A percentile compares a stretch with the other conserved stretches of the same genome.
Evolutionary conservation across 2,113 vertebrate species (phyloP).

Genomic region (Cololabis saira): DNA sequence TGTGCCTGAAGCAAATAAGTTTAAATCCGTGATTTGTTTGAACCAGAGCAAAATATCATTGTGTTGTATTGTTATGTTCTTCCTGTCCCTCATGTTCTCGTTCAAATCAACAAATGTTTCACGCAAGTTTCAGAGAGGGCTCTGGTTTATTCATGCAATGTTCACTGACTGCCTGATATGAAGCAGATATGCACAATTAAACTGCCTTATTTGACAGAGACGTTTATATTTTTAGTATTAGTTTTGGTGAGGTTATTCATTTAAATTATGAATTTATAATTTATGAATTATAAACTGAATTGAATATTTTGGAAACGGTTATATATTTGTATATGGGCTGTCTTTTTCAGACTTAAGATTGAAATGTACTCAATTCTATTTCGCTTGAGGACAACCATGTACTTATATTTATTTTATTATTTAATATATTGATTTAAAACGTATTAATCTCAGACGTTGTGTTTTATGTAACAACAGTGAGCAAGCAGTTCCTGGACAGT

Average conservation of each 20-base stretch:
- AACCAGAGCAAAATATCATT: slow-evolving; percentile 19
- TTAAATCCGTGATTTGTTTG: slow-evolving; percentile 12
- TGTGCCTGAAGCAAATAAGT: slow-evolving; percentile 45
- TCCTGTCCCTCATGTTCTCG: slow-evolving; percentile 14
- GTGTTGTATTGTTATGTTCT: slow-evolving; percentile 27
- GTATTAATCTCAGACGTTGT: too few relatives aligned
- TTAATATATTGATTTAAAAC: too few relatives aligned
- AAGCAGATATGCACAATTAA: slow-evolving; percentile 44
- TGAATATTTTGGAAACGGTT: too few relatives aligned
- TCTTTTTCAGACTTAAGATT: too few relatives aligned
- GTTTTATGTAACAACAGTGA: neutral
- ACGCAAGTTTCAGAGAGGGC: slow-evolving; percentile 1
- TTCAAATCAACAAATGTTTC: slow-evolving; percentile 17
- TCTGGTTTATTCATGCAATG: slow-evolving; percentile 34
- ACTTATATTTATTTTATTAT: too few relatives aligned
- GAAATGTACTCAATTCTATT: too few relatives aligned
- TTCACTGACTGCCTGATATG: slow-evolving; percentile 26
- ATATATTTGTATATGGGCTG: too few relatives aligned
- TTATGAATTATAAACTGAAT: too few relatives aligned
- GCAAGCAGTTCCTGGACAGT: neutral
- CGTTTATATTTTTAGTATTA: slow-evolving; percentile 60
- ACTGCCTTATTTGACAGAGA: slow-evolving; percentile 61
- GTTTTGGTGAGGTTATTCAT: slow-evolving; percentile 50
- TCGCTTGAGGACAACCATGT: too few relatives aligned
- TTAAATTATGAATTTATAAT: too few relatives aligned